Conservation (phyloP, 2,797 vertebrate genomes). For the Chelmon rostratus region DNA sequence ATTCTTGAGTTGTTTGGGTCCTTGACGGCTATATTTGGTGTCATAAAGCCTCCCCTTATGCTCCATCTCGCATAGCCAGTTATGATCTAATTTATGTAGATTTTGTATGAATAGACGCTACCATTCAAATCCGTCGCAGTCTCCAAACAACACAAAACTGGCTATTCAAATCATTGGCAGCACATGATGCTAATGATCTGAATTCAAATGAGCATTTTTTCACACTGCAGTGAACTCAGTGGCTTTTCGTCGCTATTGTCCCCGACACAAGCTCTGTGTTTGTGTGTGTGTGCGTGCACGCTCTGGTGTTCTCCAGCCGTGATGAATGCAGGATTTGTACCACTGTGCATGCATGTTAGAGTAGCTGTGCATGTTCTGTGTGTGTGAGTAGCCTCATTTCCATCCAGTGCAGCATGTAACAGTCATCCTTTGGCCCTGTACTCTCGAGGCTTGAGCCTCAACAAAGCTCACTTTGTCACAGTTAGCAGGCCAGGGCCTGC, state of each 20-base stretch:
- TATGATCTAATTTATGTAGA: not conserved
- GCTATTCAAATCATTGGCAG: conserved; percentile 11
- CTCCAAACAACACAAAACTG: not conserved
- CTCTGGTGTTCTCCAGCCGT: not conserved
- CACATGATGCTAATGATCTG: conserved; percentile 12
- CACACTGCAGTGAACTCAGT: conserved; percentile 10
- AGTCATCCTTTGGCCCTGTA: conserved; percentile 63
- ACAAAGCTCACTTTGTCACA: conserved; percentile 83
- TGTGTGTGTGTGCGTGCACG: conserved; percentile 4
- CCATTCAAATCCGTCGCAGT: conserved; percentile 26
- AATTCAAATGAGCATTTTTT: conserved; percentile 18
- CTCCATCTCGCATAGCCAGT: not conserved
- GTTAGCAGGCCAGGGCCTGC: conserved; percentile 63
- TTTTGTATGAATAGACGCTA: conserved; percentile 15
- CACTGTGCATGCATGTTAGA: conserved; percentile 42
- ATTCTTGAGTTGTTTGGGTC: not conserved
- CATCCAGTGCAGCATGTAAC: conserved; percentile 73
- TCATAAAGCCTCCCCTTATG: not conserved
- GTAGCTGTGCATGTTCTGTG: conserved; percentile 51
- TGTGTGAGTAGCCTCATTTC: conserved; percentile 73
- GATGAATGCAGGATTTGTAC: conserved; percentile 55
- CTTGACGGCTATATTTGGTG: not conserved
- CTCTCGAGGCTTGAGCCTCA: conserved; percentile 58
- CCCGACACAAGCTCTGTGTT: conserved; percentile 30
- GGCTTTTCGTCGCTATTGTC: conserved; percentile 34